Conservation (phyloP, 1,140 invertebrate genomes). For the Dermatophagoides farinae region DNA sequence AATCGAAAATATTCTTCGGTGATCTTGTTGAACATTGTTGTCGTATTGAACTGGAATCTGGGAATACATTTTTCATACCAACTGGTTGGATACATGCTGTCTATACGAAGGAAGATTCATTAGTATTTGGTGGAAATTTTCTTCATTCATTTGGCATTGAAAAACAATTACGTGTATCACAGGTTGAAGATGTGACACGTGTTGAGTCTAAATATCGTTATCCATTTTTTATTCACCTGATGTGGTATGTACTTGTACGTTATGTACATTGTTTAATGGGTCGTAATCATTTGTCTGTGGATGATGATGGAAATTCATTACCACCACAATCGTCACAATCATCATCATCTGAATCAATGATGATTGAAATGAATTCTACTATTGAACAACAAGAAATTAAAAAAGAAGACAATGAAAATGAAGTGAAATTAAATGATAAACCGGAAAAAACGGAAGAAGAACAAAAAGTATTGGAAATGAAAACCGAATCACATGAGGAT, state of each 20-base stretch:
- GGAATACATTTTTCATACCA: constrained; percentile 88
- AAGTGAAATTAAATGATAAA: neutral
- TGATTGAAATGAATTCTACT: neutral
- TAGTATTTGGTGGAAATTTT: constrained; percentile 97
- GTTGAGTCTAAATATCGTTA: constrained; percentile 91
- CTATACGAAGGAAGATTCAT: constrained; percentile 77
- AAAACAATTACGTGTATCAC: constrained; percentile 45
- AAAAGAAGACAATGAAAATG: neutral
- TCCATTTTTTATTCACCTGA: constrained; percentile 90
- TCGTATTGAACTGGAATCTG: constrained; percentile 45
- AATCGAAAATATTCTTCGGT: constrained; percentile 83
- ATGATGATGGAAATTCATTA: constrained; percentile 19
- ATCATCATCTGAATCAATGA: neutral
- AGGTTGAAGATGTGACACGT: constrained; percentile 82
- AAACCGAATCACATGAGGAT: neutral
- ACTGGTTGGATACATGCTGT: constrained; percentile 98
- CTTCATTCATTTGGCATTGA: constrained; percentile 68
- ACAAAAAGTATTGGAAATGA: neutral
- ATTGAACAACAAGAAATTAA: neutral
- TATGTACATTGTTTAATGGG: constrained; percentile 74
- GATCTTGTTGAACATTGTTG: constrained; percentile 82
- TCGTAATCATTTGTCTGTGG: constrained; percentile 41
- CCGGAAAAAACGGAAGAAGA: neutral
- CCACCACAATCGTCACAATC: neutral
- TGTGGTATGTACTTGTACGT: constrained; percentile 87